Evolutionary conservation across 2,888 invertebrate species (phyloP), one percentile per base, ranked within the genome.

Genomic region (Leptopterna dolabrata): DNA sequence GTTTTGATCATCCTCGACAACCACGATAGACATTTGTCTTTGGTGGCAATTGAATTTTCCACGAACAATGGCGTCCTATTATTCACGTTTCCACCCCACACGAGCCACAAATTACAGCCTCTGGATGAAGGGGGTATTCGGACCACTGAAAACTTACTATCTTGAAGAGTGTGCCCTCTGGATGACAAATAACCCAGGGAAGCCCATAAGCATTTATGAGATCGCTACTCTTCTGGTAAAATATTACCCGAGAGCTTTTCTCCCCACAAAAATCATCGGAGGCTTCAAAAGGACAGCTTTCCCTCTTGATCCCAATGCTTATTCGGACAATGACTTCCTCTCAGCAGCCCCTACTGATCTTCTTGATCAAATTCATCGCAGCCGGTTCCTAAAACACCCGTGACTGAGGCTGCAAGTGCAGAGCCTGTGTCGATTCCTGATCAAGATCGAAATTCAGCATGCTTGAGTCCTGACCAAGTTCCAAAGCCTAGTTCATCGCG

Each of bases 81-180:
- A 85, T 86, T 91, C 43, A 90, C 91, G 13, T 91, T 92, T 86
- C 91, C 91, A 27, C 91, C 91, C 3, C 91, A 92, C 85, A 90
- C 90, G 89, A 89, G 90, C 41, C 91, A 91, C 88, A 89, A 90
- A 84, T 86, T 92, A 55, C 91, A 92, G 89, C 91, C 91, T n/a
- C 89, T 91, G 29, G 91, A 90, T 87, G 87, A 89, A 9, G 85
- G n/a, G 89, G 29, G 90, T 91, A 0, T 90, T 89, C 89, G 90
- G 90, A 7, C 90, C 91, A 14, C 91, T 91, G 80, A 91, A 91
- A 89, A 89, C 88, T 29, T 90, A 90, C 71, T 90, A 90, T 81
- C 90, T 90, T 86, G 87, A 87, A 76, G 89, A 90, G 16, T 90
- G 89, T 47, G 90, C 91, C 88, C 88, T 89, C n/a, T 91, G 90